A percentile compares a stretch with the other conserved stretches of the same genome.
Evolutionary conservation across 2,888 invertebrate genomes (phyloP).

Genomic region (Archips crataeganus): DNA sequence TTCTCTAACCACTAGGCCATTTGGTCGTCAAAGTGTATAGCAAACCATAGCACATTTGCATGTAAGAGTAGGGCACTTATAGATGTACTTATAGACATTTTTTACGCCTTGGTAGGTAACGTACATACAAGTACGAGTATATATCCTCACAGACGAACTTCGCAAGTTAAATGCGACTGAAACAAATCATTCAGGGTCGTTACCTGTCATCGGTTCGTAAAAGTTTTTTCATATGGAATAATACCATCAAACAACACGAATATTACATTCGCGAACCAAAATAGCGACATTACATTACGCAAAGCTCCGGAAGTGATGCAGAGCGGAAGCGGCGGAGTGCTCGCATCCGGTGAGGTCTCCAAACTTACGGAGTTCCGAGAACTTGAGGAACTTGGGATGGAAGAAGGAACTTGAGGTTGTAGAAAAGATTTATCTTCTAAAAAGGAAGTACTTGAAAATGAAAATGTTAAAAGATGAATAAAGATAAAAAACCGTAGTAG

Average conservation of each 20-base stretch:
- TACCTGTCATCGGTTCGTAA: not conserved
- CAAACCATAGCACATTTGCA: too few relatives aligned
- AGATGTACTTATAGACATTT: too few relatives aligned
- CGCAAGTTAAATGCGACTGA: too few relatives aligned
- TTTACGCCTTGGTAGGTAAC: too few relatives aligned
- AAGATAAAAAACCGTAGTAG: too few relatives aligned
- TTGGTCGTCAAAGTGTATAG: too few relatives aligned
- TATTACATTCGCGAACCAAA: not conserved
- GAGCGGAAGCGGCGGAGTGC: conserved; percentile 76
- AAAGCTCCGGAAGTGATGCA: conserved; percentile 72
- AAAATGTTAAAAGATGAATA: too few relatives aligned
- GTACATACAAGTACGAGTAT: too few relatives aligned
- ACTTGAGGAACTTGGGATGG: conserved; percentile 11
- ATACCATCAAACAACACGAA: not conserved
- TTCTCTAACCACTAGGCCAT: too few relatives aligned
- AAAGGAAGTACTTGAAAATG: not conserved
- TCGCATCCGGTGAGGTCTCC: conserved; percentile 60
- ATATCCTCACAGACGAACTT: too few relatives aligned
- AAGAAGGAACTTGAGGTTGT: not conserved
- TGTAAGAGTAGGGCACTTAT: too few relatives aligned
- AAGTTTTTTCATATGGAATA: not conserved
- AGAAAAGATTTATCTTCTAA: not conserved
- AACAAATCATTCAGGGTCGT: too few relatives aligned
- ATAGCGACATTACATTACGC: conserved; percentile 45
- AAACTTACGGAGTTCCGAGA: conserved; percentile 20